Conservation (phyloP, 2,113 vertebrate species). For the Chloroceryle aenea region DNA sequence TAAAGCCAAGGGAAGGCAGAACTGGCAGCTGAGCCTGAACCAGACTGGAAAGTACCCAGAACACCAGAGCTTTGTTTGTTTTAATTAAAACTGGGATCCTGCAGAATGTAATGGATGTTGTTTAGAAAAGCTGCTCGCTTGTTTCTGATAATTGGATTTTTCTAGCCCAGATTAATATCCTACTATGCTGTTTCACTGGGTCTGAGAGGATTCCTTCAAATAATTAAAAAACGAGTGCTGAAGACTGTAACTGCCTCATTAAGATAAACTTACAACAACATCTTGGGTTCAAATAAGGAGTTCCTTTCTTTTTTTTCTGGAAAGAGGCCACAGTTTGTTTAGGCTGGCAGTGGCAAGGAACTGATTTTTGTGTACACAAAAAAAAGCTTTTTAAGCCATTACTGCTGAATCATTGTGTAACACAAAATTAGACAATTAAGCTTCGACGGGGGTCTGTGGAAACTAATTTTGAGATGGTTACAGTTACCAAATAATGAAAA, state of each 20-base stretch:
- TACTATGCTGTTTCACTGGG: background rate
- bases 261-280: constrained; percentile 58
- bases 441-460: background rate
- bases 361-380: background rate
- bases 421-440: rapidly evolving
- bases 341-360: background rate
- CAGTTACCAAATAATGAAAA: background rate
- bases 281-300: constrained; percentile 46
- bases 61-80: constrained; percentile 63
- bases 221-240: constrained; percentile 46
- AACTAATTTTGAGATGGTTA: background rate
- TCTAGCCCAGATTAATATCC: constrained; percentile 70
- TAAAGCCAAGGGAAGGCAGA: constrained; percentile 26
- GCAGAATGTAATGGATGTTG: constrained; percentile 45
- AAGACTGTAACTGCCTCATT: constrained; percentile 42
- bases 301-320: constrained; percentile 43
- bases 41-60: background rate
- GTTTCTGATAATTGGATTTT: constrained; percentile 67
- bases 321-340: constrained; percentile 55
- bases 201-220: constrained; percentile 50
- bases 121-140: constrained; percentile 23
- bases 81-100: constrained; percentile 61
- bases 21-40: constrained; percentile 43
- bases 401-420: constrained; percentile 35
- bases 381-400: background rate